Percentiles rank a stretch among this genome's conserved stretches.
These are phyloP conservation scores for Rhyzopertha dominica DNA, from an alignment of 1,140 invertebrate species.

Conservation along the genomic window DNA sequence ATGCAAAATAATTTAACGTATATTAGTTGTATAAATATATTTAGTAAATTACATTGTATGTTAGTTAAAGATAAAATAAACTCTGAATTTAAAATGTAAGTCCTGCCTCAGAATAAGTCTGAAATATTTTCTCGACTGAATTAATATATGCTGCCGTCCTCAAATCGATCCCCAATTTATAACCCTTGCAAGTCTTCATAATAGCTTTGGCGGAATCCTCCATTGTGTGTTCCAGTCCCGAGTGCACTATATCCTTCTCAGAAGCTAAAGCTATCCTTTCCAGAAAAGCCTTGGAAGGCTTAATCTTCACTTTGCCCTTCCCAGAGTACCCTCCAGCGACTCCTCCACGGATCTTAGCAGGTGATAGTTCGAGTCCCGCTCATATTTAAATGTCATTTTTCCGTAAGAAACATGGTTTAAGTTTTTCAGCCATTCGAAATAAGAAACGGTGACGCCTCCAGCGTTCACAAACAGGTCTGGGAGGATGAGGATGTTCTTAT, in stretches of 20 bases:
- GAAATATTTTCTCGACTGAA: slow-evolving; percentile 86
- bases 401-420: slow-evolving; percentile 87
- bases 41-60: too few species aligned
- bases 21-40: too few species aligned
- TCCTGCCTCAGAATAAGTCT: slow-evolving; percentile 92
- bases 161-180: slow-evolving; percentile 80
- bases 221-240: slow-evolving; percentile 98
- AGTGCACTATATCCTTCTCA: slow-evolving; percentile 99
- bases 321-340: slow-evolving; percentile 89
- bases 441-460: slow-evolving; percentile 89
- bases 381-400: slow-evolving; percentile 92
- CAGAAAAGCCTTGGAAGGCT: slow-evolving; percentile 90
- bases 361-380: slow-evolving; percentile 96
- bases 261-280: slow-evolving; percentile 95
- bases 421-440: slow-evolving; percentile 91
- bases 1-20: too few species aligned
- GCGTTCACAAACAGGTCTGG: slow-evolving; percentile 85
- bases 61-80: too few species aligned
- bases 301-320: slow-evolving; percentile 89
- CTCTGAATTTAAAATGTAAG: slow-evolving; percentile 95
- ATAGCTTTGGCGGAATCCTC: slow-evolving; percentile 87
- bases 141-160: slow-evolving; percentile 83
- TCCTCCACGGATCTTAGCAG: slow-evolving; percentile 96
- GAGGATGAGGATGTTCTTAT: slow-evolving; percentile 74
- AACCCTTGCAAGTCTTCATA: slow-evolving; percentile 78